Base-by-base conservation (phyloP, 2,113 vertebrate species). In the Globicephala melas region DNA sequence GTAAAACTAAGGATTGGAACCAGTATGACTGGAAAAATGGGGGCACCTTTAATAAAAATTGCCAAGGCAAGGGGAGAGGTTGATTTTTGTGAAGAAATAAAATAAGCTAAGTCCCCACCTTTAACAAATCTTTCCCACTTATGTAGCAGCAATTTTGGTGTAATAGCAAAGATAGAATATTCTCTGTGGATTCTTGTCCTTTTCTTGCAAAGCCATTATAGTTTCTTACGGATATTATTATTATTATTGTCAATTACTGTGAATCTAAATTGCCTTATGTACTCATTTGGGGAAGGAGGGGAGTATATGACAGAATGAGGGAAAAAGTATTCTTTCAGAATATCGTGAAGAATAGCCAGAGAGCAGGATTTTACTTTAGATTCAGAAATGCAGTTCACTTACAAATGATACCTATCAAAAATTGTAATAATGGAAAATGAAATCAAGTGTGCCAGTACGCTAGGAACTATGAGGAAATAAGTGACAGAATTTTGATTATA, bases 61-160 rank as follows among this genome's bases (percentile, higher is more conserved):
- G 21, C 8, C 14, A 91, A 77, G 31, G 50, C 63, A 73, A 83
- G 6, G 25, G 23, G 44, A 88, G 36, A 87, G 82, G 55, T 85
- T 70, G 31, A 96, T 71, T 95, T 95, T 89, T 81, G 87, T 83
- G 63, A 89, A 71, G 44, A 76, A 41, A 95, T 86, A 71, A 20
- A 77, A 86, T 80, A 25, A 68, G 17, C 21, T 65, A 95, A 80
- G 91, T 95, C 2, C 6, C 2, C 7, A 55, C 53, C 8, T 82
- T 89, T 95, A 74, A 33, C 14, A 91, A 90, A 70, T 80, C 38
- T 91, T 81, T 89, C 11, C 17, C 25, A 91, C 21, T 12, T 89
- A 5, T 13, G 28, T 89, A 76, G 38, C 14, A 95, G 44, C 44
- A 89, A 36, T 65, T 97, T 89, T 58, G 53, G 20, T 92, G 10